Evolutionary conservation across 2,888 invertebrate genomes (phyloP).

Genomic region (Dryobota labecula): DNA sequence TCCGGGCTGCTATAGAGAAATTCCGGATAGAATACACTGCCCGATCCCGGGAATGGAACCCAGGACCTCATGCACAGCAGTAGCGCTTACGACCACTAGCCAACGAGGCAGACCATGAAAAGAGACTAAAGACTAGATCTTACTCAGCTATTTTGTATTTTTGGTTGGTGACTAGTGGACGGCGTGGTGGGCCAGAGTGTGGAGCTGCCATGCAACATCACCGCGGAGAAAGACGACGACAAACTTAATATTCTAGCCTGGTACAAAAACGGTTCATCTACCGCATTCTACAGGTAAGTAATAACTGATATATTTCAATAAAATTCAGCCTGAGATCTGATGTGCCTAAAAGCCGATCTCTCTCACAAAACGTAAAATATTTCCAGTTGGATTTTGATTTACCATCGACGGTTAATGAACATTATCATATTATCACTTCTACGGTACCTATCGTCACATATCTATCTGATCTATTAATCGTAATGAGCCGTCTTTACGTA

Average conservation of each 20-base stretch:
- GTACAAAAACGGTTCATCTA: conserved; percentile 82
- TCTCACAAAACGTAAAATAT: neutral
- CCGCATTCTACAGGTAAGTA: conserved; percentile 88
- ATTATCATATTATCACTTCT: neutral
- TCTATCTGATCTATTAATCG: neutral
- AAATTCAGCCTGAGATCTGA: neutral
- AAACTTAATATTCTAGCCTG: conserved; percentile 83
- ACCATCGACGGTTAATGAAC: neutral
- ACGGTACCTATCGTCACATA: neutral
- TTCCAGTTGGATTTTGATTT: neutral
- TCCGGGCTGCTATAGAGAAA: neutral
- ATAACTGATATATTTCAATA: conserved; percentile 33
- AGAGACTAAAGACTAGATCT: neutral
- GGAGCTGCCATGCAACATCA: conserved; percentile 84
- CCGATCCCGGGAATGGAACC: neutral
- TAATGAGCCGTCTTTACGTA: neutral
- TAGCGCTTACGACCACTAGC: neutral
- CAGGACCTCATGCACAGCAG: neutral
- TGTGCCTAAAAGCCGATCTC: neutral
- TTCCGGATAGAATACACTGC: neutral
- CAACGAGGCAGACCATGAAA: neutral
- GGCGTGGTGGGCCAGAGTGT: conserved; percentile 82
- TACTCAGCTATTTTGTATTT: neutral
- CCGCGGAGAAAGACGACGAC: conserved; percentile 79
- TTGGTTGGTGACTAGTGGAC: conserved; percentile 73